Conservation (phyloP, 2,797 vertebrate genomes). For the Megaceryle alcyon region DNA sequence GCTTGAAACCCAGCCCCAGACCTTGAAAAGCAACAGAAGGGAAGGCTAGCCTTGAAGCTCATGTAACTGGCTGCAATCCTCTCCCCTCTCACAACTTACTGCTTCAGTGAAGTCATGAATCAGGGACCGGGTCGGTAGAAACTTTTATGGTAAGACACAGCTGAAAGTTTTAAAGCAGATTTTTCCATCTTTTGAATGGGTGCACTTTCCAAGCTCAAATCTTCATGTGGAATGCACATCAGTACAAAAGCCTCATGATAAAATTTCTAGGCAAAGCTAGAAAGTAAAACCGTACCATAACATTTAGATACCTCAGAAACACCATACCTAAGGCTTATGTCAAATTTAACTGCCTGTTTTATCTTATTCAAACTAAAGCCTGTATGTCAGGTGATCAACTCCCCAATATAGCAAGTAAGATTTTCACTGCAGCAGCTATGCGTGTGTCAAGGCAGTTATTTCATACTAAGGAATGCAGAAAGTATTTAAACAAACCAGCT, state of each 20-base stretch:
- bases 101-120: not conserved
- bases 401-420: not conserved
- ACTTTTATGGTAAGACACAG: not conserved
- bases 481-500: slow-evolving; percentile 35
- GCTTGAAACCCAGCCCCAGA: slow-evolving; percentile 52
- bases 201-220: not conserved
- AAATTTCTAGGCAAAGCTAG: not conserved
- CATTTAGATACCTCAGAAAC: not conserved
- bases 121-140: not conserved
- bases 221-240: not conserved
- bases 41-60: slow-evolving; percentile 34
- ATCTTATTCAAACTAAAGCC: not conserved
- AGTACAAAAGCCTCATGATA: not conserved
- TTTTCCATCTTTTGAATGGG: not conserved
- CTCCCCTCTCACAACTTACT: not conserved
- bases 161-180: slow-evolving; percentile 3
- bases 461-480: slow-evolving; percentile 26
- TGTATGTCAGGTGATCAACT: not conserved
- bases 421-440: not conserved
- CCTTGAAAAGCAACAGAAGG: slow-evolving; percentile 58
- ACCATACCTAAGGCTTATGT: not conserved
- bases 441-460: not conserved
- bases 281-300: not conserved
- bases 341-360: not conserved
- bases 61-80: not conserved